Base-by-base conservation (phyloP, 2,113 vertebrate species). In the Varanus komodoensis region DNA sequence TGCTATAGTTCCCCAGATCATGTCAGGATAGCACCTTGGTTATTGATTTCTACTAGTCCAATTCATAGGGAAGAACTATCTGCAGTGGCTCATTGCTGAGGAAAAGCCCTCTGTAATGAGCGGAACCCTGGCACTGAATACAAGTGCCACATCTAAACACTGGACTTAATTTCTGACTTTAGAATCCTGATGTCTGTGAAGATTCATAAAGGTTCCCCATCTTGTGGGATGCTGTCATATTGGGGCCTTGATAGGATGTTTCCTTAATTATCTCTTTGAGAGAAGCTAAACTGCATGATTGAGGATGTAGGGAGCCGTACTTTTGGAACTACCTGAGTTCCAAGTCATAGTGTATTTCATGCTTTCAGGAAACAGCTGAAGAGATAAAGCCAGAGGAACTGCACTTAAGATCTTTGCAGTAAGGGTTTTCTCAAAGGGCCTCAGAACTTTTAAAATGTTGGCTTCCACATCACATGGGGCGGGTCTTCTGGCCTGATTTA, bases 311-410 rank as follows among this genome's bases (percentile, higher is more conserved):
- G 84, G 90, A 92, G 3, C 57, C 25, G 17, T 67, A 48, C 34
- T 80, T 69, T 5, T 2, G 64, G 54, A 27, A n/a, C 4, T 67
- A 14, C 48, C 1, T 87, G 27, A 48, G 27, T 25, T 87, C 50
- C 50, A 79, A 78, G 38, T 14, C 25, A 64, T 27, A 48, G 86
- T 29, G 48, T 67, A 78, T 1, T 90, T 67, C 50, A 67, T 8
- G 48, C 87, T 82, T 90, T 48, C 50, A 89, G 64, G 25, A 90
- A 92, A 90, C 78, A 57, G 50, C 88, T 71, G 54, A 92, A 25
- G 19, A 93, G 92, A 93, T 75, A 86, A 91, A 93, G 90, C 27
- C 89, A 92, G 52, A 86, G 84, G 6, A 77, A 29, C 17, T 77
- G 82, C 78, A 34, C 4, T 92, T 95, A 93, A 86, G 32, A 83